Base-by-base conservation (phyloP, 2,888 invertebrate species). In the Brenthis ino region DNA sequence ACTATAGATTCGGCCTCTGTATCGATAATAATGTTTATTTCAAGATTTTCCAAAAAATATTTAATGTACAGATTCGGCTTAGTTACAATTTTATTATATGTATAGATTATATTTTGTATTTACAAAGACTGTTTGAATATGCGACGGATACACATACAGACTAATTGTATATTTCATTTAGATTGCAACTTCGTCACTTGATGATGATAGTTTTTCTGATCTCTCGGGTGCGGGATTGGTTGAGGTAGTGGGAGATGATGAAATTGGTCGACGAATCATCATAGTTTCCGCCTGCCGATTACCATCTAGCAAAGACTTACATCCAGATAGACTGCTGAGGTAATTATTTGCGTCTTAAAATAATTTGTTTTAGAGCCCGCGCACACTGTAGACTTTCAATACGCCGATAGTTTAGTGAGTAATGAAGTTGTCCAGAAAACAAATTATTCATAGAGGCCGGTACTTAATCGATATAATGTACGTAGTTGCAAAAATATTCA, bases 231-330 rank as follows among this genome's bases (percentile, higher is more conserved):
- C 84, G 0, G 89, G 91, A 0, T 85, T 93, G n/a, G 93, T 93
- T 57, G 95, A 95, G 79, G 95, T 95, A 47, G 93, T 94, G 1
- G 95, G 95, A 0, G 95, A 95, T 70, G 95, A 95, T 76, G 94
- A 93, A 67, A 91, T 96, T 78, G 99, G 99, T 24, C 95, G 99
- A 74, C 98, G 99, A 85, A 96, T 99, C 78, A 98, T 99, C 80
- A 97, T 99, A 56, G 96, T 99, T 67, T 99, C 98, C 72, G 99
- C 99, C 8, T 99, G 98, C 88, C 86, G 93, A 37, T 86, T 95
- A 72, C 98, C 98, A 0, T 95, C 96, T 60, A 97, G 95, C 84
- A 96, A 96, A 82, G 95, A 95, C 72, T 87, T 97, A 72, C 95
- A 96, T 79, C 97, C 88, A 0, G 91, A 92, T 68, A 85, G 80